Evolutionary conservation across 2,113 vertebrate genomes (phyloP), one percentile per base, ranked within the genome.

Genomic region (Phyllopteryx taeniolatus): DNA sequence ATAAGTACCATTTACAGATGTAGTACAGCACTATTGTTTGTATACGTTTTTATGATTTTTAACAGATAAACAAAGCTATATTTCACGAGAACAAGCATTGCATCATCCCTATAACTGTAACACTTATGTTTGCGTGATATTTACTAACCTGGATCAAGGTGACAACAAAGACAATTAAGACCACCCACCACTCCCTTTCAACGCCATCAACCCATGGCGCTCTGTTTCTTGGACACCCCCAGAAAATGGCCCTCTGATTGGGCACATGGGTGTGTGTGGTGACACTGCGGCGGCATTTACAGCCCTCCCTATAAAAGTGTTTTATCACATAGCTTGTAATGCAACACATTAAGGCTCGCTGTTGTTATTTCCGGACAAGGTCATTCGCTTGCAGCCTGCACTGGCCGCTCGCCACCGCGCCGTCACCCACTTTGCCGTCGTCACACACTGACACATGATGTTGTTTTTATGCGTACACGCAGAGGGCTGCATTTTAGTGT

Each of bases 281-380:
- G 83, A 82, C 81, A 75, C 83, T 73, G 42, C 75, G 70, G 42
- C 75, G 69, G 70, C 86, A 33, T 93, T 93, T 92, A 93, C 85
- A 80, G 79, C 88, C 78, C 76, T 76, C 82, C 79, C 75, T 90
- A 92, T 93, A 92, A 93, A 93, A 92, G 84, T 92, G 91, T 90
- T 93, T 93, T 93, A 93, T 92, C 88, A 90, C 92, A 83, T 80
- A 89, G 87, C 90, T 88, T 93, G 92, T 93, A 93, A 92, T 91
- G 89, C 92, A 84, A 83, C 90, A 86, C 92, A 92, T 93, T 92
- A 93, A 89, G 90, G 86, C 83, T 78, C 89, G 89, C 89, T 91
- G 91, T 91, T 92, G 90, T 92, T 92, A 89, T 91, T 91, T 88
- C 83, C 80, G 73, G n/a, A 84, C 92, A 93, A 93, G 92, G 92